Conservation (phyloP, 2,888 invertebrate species). For the Apamea epomidion region DNA sequence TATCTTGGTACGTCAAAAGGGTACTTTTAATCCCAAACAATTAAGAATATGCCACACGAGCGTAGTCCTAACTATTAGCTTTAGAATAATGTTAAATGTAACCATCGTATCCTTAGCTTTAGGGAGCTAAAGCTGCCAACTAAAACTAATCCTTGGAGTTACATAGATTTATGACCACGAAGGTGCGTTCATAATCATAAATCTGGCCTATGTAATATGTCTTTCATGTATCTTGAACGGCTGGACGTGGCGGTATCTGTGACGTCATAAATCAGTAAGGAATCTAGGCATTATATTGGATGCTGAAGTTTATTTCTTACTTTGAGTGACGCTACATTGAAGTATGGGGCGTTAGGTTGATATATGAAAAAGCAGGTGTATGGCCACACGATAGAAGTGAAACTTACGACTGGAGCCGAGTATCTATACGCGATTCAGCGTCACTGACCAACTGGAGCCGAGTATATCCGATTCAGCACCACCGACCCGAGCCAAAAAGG, state of each 20-base stretch:
- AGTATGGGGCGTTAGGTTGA: background rate
- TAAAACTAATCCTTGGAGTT: slow-evolving; percentile 5
- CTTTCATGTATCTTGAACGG: slow-evolving; percentile 19
- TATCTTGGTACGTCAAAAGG: background rate
- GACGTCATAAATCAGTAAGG: slow-evolving; percentile 44
- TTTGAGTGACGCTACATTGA: background rate
- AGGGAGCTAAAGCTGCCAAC: too few species aligned
- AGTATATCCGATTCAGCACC: too few species aligned
- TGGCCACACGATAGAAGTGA: background rate
- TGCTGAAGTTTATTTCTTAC: slow-evolving; percentile 28
- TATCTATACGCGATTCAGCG: background rate
- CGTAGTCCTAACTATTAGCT: background rate
- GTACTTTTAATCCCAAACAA: background rate
- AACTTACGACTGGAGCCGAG: background rate
- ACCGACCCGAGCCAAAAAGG: too few species aligned
- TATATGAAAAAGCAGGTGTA: background rate
- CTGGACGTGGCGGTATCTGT: slow-evolving; percentile 44
- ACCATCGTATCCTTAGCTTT: background rate
- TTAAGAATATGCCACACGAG: background rate
- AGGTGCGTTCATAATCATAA: slow-evolving; percentile 52
- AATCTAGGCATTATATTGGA: slow-evolving; percentile 29
- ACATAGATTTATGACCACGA: slow-evolving; percentile 37
- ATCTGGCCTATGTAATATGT: slow-evolving; percentile 42
- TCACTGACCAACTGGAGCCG: background rate
- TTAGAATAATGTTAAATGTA: background rate